Base-by-base conservation (phyloP, 1,140 invertebrate genomes). In the Diploscapter pachys region DNA sequence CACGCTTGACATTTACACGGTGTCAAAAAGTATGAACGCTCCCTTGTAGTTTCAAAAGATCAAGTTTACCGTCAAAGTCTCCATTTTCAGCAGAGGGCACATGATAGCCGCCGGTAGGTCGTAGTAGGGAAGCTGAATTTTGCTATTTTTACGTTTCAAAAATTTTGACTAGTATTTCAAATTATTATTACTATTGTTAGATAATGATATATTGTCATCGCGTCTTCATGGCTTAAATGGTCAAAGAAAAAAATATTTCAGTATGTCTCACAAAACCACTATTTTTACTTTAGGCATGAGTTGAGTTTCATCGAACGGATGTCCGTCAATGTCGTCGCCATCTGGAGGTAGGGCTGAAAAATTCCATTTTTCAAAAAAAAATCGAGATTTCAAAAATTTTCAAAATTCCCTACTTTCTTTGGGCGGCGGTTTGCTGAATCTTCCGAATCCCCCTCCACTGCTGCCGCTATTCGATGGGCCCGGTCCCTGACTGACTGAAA, bases 81-180 rank as follows among this genome's bases (percentile, higher is more conserved):
- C 61, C 6, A 76, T 56, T 4, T 53, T 5, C 9, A 72, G 57
- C 8, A 66, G 70, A 3, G 68, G 68, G 48, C 63, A 64, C 75
- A 76, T 76, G 6, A 76, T 67, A 51, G 57, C 75, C n/a, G 75
- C 75, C 53, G 75, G 75, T 8, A 76, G 49, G 4, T 63, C 63
- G 53, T 63, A 31, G 54, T 71, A 76, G 2, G 75, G 62, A 13
- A 55, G 53, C 51, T 66, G 13, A 31, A 31, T 31, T 31, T 31
- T 31, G 31, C 31, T 31, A 31, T 31, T 31, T 31, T 31, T 31
- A 31, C 31, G 31, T 31, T 31, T 31, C 31, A 31, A 31, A 31
- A 31, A 31, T 1, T 31, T 31, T 31, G 31, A 31, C 31, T 31
- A 31, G 31, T 31, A 31, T 31, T 31, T 31, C 1, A 31, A 31